Conservation (phyloP, 2,888 invertebrate species). For the Leistus spinibarbis region DNA sequence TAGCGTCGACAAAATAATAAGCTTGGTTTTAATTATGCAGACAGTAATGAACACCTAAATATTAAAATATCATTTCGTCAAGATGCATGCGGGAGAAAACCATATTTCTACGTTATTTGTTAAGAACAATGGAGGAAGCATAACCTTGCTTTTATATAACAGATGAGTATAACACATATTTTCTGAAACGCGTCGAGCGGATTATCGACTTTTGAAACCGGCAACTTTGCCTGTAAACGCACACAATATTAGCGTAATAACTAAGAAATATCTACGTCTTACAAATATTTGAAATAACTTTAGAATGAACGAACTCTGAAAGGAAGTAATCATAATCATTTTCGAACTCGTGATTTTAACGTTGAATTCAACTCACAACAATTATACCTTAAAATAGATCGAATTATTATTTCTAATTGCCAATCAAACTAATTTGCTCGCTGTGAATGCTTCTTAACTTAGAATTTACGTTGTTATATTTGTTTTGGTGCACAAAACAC, state of each 20-base stretch:
- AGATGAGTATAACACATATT: not conserved
- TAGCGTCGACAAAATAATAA: not conserved
- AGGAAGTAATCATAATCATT: too few relatives aligned
- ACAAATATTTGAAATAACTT: too few relatives aligned
- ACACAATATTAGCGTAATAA: not conserved
- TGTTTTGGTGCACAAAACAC: too few relatives aligned
- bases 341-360: too few relatives aligned
- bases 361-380: too few relatives aligned
- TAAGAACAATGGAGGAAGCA: not conserved
- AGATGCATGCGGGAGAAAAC: not conserved
- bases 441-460: too few relatives aligned
- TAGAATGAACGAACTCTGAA: too few relatives aligned
- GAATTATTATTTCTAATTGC: too few relatives aligned
- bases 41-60: not conserved
- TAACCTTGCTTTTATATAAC: not conserved
- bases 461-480: too few relatives aligned
- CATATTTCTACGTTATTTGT: not conserved
- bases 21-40: not conserved
- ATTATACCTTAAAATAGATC: too few relatives aligned
- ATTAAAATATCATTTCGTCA: not conserved
- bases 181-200: not conserved
- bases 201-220: not conserved
- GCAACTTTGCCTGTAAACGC: not conserved
- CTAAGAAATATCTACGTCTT: too few relatives aligned
- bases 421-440: too few relatives aligned